These are phyloP conservation scores for Sebastolobus alascanus DNA, from an alignment of 2,797 vertebrate genomes.

Conservation along the genomic window DNA sequence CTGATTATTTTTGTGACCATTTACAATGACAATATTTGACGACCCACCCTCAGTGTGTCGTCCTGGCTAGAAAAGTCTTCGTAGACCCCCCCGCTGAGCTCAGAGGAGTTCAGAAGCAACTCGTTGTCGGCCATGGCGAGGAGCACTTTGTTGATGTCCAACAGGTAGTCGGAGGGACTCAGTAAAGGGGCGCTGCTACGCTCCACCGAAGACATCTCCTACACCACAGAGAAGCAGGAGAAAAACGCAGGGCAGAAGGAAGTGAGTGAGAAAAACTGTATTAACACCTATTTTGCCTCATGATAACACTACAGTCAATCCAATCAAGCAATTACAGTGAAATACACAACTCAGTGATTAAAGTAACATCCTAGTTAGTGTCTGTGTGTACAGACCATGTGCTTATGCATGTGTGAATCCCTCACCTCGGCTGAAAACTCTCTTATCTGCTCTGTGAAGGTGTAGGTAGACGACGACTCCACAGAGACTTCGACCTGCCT, in stretches of 20 bases:
- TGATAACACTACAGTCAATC: not conserved
- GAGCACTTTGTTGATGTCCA: constrained; percentile 94
- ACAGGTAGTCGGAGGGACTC: constrained; percentile 89
- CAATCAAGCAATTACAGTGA: not conserved
- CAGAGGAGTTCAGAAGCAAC: constrained; percentile 91
- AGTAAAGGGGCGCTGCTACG: constrained; percentile 50
- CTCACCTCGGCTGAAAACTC: constrained; percentile 65
- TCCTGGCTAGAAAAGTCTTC: constrained; percentile 95
- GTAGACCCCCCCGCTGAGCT: constrained; percentile 89
- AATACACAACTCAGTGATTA: not conserved
- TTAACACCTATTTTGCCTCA: not conserved
- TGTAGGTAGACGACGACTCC: constrained; percentile 70
- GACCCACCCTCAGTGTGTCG: constrained; percentile 90
- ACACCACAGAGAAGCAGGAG: constrained; percentile 2
- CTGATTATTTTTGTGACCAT: not conserved
- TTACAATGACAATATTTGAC: not conserved
- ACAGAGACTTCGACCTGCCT: constrained; percentile 73
- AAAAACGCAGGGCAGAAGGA: not conserved
- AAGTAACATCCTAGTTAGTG: not conserved
- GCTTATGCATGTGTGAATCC: not conserved
- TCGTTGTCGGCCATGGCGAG: constrained; percentile 92
- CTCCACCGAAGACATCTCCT: constrained; percentile 66
- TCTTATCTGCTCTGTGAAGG: constrained; percentile 78
- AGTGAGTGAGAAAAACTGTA: not conserved
- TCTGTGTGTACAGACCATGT: not conserved